Percentiles rank a stretch among this genome's conserved stretches.
These are phyloP conservation scores for Aporophyla lueneburgensis DNA, from an alignment of 2,888 invertebrate genomes.

Conservation along the genomic window DNA sequence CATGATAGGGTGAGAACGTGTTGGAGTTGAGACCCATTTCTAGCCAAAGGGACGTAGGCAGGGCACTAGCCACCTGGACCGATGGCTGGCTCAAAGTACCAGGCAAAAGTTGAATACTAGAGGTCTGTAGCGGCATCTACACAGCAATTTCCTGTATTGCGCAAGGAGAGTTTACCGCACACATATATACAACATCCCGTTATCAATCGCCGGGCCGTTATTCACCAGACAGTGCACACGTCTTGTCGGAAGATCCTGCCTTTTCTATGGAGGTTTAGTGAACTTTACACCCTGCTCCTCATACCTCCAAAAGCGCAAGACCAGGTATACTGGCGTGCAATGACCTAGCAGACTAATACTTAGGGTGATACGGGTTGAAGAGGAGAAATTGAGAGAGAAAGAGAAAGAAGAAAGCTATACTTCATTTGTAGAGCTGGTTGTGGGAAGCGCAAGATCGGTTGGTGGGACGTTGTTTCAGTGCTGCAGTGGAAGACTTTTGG, in stretches of 20 bases:
- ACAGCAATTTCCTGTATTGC: too few species aligned
- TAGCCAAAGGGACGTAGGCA: background rate
- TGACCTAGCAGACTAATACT: too few species aligned
- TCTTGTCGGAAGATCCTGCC: too few species aligned
- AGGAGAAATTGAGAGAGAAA: background rate
- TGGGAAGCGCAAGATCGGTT: background rate
- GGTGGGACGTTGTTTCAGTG: too few species aligned
- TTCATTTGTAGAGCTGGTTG: background rate
- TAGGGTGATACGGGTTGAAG: background rate
- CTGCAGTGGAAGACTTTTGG: background rate
- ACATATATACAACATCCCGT: too few species aligned
- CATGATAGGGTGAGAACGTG: background rate
- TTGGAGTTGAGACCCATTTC: background rate
- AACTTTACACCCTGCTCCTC: too few species aligned
- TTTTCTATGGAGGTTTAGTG: too few species aligned
- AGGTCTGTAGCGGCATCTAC: too few species aligned
- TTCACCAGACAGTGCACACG: too few species aligned
- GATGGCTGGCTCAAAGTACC: background rate
- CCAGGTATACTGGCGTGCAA: fast-evolving
- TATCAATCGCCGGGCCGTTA: too few species aligned
- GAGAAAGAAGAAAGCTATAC: background rate
- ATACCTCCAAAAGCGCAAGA: background rate
- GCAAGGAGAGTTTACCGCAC: too few species aligned
- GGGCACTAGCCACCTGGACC: too few species aligned
- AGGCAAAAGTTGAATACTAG: background rate